phyloP scores from a whole-genome alignment of 1,140 invertebrate genomes.

The Chrysomallon squamiferum region DNA sequence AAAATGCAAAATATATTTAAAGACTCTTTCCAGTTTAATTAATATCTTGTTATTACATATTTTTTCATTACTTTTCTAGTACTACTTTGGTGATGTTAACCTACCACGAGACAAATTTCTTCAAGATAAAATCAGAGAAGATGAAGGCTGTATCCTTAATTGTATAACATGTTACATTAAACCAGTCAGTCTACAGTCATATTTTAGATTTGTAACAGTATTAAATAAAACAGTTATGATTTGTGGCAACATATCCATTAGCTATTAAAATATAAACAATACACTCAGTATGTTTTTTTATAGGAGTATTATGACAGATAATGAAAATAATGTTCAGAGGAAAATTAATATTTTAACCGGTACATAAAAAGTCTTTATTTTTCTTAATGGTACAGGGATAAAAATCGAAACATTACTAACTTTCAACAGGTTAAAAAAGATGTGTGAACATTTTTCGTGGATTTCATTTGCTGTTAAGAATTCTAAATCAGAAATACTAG shows the following conservation, averaged over 20 bases:
- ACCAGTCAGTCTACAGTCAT: background rate
- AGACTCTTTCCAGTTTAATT: too few relatives aligned
- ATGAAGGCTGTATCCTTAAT: conserved; percentile 81
- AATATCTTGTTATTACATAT: too few relatives aligned
- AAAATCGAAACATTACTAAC: conserved; percentile 82
- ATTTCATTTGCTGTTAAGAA: conserved; percentile 80
- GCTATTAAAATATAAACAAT: too few relatives aligned
- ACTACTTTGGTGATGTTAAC: conserved; percentile 87
- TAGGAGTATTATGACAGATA: too few relatives aligned
- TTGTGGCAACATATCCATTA: background rate
- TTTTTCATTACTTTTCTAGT: conserved; percentile 66
- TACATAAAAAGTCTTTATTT: too few relatives aligned
- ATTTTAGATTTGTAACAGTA: background rate
- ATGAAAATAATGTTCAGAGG: too few relatives aligned
- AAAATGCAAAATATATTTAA: too few relatives aligned
- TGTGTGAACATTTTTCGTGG: conserved; percentile 74
- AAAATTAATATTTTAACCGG: too few relatives aligned
- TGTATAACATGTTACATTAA: background rate
- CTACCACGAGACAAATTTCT: conserved; percentile 89
- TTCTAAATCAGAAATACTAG: conserved; percentile 77
- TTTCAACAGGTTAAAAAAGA: conserved; percentile 83
- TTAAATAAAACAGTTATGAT: background rate
- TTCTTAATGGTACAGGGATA: conserved; percentile 68
- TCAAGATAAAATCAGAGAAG: conserved; percentile 79
- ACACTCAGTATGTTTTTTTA: too few relatives aligned